Conservation (phyloP, 2,797 vertebrate species). For the Brachyalestes nurse region DNA sequence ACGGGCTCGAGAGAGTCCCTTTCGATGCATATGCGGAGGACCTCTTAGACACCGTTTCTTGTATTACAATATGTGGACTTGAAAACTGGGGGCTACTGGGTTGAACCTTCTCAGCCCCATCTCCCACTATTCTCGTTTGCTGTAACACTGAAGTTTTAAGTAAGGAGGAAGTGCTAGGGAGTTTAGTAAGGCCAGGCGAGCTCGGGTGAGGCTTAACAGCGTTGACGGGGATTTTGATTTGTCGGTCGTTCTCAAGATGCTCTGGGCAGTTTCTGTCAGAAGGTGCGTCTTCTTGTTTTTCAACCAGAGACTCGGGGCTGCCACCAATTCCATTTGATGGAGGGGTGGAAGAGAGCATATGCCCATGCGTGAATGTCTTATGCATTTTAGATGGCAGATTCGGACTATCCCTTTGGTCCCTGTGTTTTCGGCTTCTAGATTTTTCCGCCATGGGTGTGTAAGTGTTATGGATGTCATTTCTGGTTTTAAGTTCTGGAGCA, state of each 20-base stretch:
- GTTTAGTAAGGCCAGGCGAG: constrained; percentile 89
- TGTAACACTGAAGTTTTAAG: constrained; percentile 89
- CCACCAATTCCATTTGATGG: constrained; percentile 91
- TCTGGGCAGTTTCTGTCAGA: constrained; percentile 82
- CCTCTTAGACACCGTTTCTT: constrained; percentile 84
- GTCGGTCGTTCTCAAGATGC: constrained; percentile 90
- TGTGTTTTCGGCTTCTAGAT: constrained; percentile 85
- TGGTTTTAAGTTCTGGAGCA: constrained; percentile 86
- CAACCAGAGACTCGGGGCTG: constrained; percentile 85
- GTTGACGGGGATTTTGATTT: constrained; percentile 91
- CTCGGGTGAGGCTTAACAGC: constrained; percentile 95
- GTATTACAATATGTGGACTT: constrained; percentile 85
- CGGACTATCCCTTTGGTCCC: constrained; percentile 86
- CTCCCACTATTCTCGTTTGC: constrained; percentile 83
- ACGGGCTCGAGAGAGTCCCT: constrained; percentile 85
- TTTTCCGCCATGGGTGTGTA: constrained; percentile 91
- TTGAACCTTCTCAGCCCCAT: constrained; percentile 71
- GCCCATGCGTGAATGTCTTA: constrained; percentile 81
- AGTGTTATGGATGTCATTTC: constrained; percentile 92
- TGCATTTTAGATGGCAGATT: constrained; percentile 85
- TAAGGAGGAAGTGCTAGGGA: constrained; percentile 89
- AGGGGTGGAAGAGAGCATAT: constrained; percentile 80
- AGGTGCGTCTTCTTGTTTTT: constrained; percentile 76
- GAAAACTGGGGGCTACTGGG: constrained; percentile 87
- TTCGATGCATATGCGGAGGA: constrained; percentile 86